Base-by-base conservation (phyloP, 2,113 vertebrate species). In the Haemorhous mexicanus region DNA sequence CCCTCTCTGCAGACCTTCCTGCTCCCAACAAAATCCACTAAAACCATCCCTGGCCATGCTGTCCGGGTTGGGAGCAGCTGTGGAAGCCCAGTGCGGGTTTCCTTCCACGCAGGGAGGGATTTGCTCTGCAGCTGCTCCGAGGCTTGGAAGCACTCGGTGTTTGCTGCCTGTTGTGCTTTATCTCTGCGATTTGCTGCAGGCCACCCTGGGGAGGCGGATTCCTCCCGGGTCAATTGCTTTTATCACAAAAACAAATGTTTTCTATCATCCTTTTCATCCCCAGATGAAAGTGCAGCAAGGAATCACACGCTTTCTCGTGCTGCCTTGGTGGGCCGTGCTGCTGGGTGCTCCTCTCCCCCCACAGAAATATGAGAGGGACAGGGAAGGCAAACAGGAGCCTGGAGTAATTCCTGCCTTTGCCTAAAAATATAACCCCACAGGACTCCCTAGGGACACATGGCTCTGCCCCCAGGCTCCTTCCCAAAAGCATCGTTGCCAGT, bases 241-340 rank as follows among this genome's bases (percentile, higher is more conserved):
- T 84, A 95, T 93, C 64, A 53, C 43, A 83, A 89, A 94, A 77
- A 33, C 87, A 85, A 95, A 91, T 90, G 90, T 66, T 93, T 88
- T 95, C 90, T n/a, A 67, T 93, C 90, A 87, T 73, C 30, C 27
- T 63, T 94, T 94, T 94, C 68, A 93, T 91, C 87, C 87, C 0
- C 0, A 67, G 84, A 93, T 91, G 63, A 95, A 94, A 95, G 92
- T 8, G 1, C 67, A 74, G 67, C 61, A 13, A 66, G 84, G 37
- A 70, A 74, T 85, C 81, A 19, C 4, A 16, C 2, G 6, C 15
- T n/a, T 27, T 41, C 44, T 7, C 1, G 0, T 0, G 0, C 85
- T 46, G 75, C 85, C 61, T 90, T 74, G 85, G 93, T 88, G 87
- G 94, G 84, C 94, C 1, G 1, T 0, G 26, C 74, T 64, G 76